Base-by-base conservation (phyloP, 2,888 invertebrate species). In the Pachliopta kotzebuea region DNA sequence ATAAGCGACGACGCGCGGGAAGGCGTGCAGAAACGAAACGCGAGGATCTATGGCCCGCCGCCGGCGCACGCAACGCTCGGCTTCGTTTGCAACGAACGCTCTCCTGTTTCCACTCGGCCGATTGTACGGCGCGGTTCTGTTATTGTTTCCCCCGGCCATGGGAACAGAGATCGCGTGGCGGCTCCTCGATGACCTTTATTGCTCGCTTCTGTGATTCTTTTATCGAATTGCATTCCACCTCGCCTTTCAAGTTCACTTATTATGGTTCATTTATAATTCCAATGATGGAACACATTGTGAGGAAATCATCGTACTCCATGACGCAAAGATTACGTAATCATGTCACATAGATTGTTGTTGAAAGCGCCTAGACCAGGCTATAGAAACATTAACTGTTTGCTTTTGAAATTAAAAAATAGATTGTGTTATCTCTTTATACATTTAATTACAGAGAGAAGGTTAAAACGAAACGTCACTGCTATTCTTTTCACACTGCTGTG, bases 81-180 rank as follows among this genome's bases (percentile, higher is more conserved):
- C 84, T 85, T 90, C 88, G 90, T 90, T 90, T 90, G 89, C 88
- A 87, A 86, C 83, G 86, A 87, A 86, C 83, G 86, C 78, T 85
- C 86, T 86, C 85, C 84, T 84, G 87, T 88, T 88, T 86, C 88
- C 83, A 86, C 80, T 84, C 79, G 80, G 78, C 71, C 85, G 81
- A 90, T 90, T 90, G 89, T 89, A 89, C 86, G 85, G 82, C 71
- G 82, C 80, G 76, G 79, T 79, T 84, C 80, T 81, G 81, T 84
- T 85, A 87, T 90, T 89, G 87, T 89, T 86, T 83, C 77, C 78
- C 76, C 83, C 77, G 83, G 80, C 83, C 81, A 84, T 88, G 86
- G 84, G 88, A 89, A 88, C 77, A 67, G 71, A 76, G 70, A 74
- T 76, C 73, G 80, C 78, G 75, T 79, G 76, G 78, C 75, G 76